Evolutionary conservation across 2,113 vertebrate genomes (phyloP).

Genomic region (Phylloscopus whistleri): DNA sequence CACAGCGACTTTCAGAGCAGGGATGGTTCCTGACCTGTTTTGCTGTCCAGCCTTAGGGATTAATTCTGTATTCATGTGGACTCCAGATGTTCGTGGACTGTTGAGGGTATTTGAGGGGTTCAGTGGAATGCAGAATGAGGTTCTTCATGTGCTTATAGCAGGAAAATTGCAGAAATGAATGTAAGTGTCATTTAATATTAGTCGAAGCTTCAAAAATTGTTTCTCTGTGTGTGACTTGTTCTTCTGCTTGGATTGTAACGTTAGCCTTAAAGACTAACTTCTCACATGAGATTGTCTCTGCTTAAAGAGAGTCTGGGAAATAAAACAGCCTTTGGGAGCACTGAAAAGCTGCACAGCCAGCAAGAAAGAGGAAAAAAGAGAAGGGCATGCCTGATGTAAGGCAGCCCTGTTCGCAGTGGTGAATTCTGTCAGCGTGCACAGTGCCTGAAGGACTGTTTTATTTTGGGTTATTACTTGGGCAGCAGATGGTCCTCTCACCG

Average conservation of each 20-base stretch:
- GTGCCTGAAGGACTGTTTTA: slow-evolving; percentile 39
- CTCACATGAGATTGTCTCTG: background rate
- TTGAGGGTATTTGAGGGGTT: slow-evolving; percentile 2
- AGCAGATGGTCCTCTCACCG: background rate
- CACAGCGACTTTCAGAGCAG: background rate
- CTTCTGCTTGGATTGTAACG: slow-evolving; percentile 14
- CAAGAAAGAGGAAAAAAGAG: background rate
- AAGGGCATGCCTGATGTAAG: background rate
- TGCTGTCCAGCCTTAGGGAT: background rate
- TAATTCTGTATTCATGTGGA: slow-evolving; percentile 14
- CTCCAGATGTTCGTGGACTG: background rate
- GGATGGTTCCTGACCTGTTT: background rate
- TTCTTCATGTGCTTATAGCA: slow-evolving; percentile 4
- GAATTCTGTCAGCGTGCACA: background rate
- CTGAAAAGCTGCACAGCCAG: slow-evolving; percentile 1
- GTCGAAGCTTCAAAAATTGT: background rate
- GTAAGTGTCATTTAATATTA: slow-evolving; percentile 7
- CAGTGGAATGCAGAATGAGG: background rate
- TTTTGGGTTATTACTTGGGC: slow-evolving; percentile 29
- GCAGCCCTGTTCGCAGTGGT: background rate
- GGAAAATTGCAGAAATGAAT: slow-evolving; percentile 43
- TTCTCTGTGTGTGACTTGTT: background rate
- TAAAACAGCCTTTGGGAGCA: slow-evolving; percentile 26
- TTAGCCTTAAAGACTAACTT: slow-evolving; percentile 53
- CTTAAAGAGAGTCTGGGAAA: slow-evolving; percentile 23